Evolutionary conservation across 2,888 invertebrate genomes (phyloP).

Genomic region (Diadegma fenestrale): DNA sequence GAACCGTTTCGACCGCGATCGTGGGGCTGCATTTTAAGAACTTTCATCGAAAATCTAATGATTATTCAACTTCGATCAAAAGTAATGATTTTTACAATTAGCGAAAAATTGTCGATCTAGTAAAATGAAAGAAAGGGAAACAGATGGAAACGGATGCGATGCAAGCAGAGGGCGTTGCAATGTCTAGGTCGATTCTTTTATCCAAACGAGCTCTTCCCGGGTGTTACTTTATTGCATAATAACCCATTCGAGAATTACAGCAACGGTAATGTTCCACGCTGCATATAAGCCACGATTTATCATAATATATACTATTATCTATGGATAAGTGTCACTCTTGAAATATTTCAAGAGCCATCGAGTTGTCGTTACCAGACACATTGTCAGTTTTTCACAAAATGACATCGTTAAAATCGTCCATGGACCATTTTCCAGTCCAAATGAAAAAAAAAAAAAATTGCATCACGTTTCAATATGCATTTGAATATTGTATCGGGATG

Average conservation of each 20-base stretch:
- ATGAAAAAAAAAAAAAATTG: constrained; percentile 22
- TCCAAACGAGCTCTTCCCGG: constrained; percentile 33
- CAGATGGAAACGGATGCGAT: constrained; percentile 24
- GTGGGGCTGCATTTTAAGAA: background rate
- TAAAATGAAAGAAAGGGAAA: background rate
- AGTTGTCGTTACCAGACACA: background rate
- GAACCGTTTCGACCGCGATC: background rate
- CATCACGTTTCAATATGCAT: constrained; percentile 7
- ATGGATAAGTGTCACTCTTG: constrained; percentile 36
- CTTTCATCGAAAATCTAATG: background rate
- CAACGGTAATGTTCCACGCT: constrained; percentile 35
- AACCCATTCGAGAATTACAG: constrained; percentile 46
- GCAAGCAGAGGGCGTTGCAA: constrained; percentile 56
- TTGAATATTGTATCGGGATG: background rate
- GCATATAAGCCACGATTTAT: constrained; percentile 39
- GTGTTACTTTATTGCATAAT: constrained; percentile 59
- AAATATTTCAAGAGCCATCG: background rate
- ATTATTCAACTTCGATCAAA: constrained; percentile 9
- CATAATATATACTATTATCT: constrained; percentile 28
- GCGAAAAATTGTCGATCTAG: constrained; percentile 31
- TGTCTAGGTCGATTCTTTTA: constrained; percentile 64
- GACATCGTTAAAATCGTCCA: background rate
- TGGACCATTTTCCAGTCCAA: background rate
- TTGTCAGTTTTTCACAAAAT: background rate
- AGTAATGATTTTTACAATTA: constrained; percentile 32